These are phyloP conservation scores for Ciconia stormi DNA, from an alignment of 2,113 vertebrate species.

Conservation along the genomic window DNA sequence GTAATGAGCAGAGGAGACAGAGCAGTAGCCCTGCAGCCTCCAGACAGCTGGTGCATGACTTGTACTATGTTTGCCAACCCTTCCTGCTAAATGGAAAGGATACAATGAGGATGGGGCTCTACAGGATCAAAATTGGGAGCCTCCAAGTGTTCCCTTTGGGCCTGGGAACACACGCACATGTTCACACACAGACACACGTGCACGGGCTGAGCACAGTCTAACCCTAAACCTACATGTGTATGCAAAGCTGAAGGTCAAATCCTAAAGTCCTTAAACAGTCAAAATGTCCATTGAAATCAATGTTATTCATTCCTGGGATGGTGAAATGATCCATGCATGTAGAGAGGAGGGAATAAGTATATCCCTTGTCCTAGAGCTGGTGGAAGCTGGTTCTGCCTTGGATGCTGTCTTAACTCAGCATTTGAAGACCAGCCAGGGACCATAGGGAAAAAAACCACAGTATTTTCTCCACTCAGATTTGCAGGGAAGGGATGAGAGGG, in stretches of 20 bases:
- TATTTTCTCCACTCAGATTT: not conserved
- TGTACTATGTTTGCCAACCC: not conserved
- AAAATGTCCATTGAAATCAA: not conserved
- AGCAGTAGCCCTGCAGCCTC: not conserved
- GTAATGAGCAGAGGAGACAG: not conserved
- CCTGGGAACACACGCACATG: not conserved
- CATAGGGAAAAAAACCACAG: not conserved
- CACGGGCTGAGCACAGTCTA: not conserved
- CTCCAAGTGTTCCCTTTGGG: rapidly evolving
- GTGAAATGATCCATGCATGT: not conserved
- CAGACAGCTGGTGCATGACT: not conserved
- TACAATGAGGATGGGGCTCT: not conserved
- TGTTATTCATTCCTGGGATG: not conserved
- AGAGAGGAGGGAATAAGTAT: not conserved
- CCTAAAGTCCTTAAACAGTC: not conserved
- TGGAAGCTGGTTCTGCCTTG: not conserved
- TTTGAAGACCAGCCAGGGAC: not conserved
- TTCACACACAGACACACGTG: rapidly evolving
- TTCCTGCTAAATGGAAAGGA: not conserved
- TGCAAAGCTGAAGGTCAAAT: not conserved
- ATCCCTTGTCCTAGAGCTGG: not conserved
- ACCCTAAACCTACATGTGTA: not conserved
- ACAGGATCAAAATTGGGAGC: rapidly evolving
- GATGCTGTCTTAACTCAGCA: not conserved
- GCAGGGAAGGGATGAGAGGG: not conserved